A percentile compares a stretch with the other conserved stretches of the same genome.
Conservation (phyloP, 2,888 invertebrate genomes). For the Anticlea derivata region DNA sequence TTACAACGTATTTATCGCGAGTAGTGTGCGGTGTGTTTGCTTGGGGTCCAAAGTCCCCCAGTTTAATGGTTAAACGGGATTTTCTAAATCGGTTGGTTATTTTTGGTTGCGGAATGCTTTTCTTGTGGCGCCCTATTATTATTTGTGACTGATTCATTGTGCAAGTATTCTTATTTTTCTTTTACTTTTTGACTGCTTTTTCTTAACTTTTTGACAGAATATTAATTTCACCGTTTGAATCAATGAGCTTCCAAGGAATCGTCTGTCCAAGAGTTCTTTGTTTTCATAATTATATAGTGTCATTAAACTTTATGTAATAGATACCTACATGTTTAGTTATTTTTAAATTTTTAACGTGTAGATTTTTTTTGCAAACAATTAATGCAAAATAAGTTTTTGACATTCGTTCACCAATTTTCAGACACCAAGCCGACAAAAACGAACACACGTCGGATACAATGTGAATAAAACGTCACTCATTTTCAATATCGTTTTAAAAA, state of each 20-base stretch:
- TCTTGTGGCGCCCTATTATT: slow-evolving; percentile 17
- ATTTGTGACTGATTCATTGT: too few species aligned
- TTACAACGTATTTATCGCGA: slow-evolving; percentile 77
- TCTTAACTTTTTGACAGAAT: slow-evolving; percentile 2
- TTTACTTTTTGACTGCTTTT: too few species aligned
- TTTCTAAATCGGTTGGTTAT: slow-evolving; percentile 58
- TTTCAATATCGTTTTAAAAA: slow-evolving; percentile 38
- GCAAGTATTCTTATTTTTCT: too few species aligned
- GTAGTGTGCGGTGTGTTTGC: slow-evolving; percentile 59
- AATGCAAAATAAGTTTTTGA: too few species aligned
- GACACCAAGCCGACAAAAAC: slow-evolving; percentile 27
- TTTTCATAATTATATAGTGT: too few species aligned
- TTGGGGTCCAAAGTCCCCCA: slow-evolving; percentile 40
- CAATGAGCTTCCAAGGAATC: too few species aligned
- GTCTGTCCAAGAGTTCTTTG: too few species aligned
- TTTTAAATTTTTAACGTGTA: too few species aligned
- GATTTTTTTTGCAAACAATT: too few species aligned
- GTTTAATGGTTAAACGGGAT: slow-evolving; percentile 65
- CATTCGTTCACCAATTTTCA: slow-evolving; percentile 20
- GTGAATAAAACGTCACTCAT: slow-evolving; percentile 47
- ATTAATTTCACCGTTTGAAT: too few species aligned
- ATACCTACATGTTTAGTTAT: too few species aligned
- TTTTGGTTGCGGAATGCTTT: slow-evolving; percentile 46
- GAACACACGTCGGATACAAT: slow-evolving; percentile 30
- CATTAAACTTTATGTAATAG: too few species aligned